Percentiles rank a stretch among this genome's conserved stretches.
phyloP scores from a whole-genome alignment of 2,113 vertebrate genomes.

The Chloropsis hardwickii region DNA sequence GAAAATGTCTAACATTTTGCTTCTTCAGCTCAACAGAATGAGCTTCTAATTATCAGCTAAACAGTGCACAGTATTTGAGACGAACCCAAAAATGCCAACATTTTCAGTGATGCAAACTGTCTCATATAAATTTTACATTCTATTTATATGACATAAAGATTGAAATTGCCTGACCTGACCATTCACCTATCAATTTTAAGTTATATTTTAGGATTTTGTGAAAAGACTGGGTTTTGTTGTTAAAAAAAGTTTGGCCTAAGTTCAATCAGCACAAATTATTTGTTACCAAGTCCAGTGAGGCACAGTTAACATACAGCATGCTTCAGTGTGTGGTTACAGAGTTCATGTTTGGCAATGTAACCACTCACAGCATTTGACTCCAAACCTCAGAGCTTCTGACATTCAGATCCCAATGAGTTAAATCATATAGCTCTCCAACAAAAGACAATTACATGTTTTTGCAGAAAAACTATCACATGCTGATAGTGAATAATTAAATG shows the following conservation, averaged over 20 bases:
- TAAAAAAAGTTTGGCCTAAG: neutral
- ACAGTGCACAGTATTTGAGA: neutral
- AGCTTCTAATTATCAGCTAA: neutral
- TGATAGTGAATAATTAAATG: constrained; percentile 32
- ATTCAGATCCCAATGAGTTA: neutral
- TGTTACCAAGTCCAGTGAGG: neutral
- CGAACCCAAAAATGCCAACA: neutral
- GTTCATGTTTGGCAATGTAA: neutral
- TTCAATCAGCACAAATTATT: neutral
- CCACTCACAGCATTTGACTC: neutral
- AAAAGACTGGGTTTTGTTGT: neutral
- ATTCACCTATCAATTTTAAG: neutral
- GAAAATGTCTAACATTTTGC: neutral
- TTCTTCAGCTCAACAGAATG: neutral
- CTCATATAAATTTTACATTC: neutral
- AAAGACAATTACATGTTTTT: neutral
- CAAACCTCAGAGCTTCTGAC: neutral
- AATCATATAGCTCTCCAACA: neutral
- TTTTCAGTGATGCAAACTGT: neutral
- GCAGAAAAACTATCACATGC: neutral
- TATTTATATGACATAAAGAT: neutral
- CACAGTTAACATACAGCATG: neutral
- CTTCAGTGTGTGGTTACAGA: neutral
- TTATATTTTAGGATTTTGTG: neutral
- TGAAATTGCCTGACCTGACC: neutral